phyloP scores from a whole-genome alignment of 2,888 invertebrate genomes.

The Sarcophaga carnaria region DNA sequence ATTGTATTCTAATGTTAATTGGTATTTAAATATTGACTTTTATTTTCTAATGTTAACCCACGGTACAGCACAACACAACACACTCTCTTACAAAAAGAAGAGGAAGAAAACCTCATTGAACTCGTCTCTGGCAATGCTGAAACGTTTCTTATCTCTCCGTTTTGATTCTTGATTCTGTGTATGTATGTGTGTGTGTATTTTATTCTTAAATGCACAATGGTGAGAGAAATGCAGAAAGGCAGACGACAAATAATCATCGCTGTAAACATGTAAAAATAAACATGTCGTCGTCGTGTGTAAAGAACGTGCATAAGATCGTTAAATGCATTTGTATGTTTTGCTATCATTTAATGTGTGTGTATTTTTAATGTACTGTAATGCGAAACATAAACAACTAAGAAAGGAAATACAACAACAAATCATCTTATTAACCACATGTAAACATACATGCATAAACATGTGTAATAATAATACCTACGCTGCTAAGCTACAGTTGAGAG shows the following conservation, averaged over 20 bases:
- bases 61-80: not conserved
- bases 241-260: not conserved
- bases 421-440: not conserved
- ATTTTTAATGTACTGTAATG: not conserved
- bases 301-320: not conserved
- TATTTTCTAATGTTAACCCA: constrained; percentile 34
- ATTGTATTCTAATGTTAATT: constrained; percentile 47
- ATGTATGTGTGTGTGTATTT: too few species aligned
- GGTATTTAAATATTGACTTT: constrained; percentile 57
- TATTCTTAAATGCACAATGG: too few species aligned
- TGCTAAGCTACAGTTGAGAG: not conserved
- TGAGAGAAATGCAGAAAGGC: not conserved
- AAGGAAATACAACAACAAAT: not conserved
- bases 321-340: constrained; percentile 27
- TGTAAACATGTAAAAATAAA: too few species aligned
- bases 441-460: not conserved
- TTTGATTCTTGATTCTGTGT: too few species aligned
- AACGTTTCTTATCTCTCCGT: too few species aligned
- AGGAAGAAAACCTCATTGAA: too few species aligned
- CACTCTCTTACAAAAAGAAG: not conserved
- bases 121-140: too few species aligned
- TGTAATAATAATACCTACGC: not conserved
- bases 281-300: not conserved
- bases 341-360: not conserved
- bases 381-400: constrained; percentile 20